phyloP scores from a whole-genome alignment of 2,797 vertebrate genomes.

The Helostoma temminkii region DNA sequence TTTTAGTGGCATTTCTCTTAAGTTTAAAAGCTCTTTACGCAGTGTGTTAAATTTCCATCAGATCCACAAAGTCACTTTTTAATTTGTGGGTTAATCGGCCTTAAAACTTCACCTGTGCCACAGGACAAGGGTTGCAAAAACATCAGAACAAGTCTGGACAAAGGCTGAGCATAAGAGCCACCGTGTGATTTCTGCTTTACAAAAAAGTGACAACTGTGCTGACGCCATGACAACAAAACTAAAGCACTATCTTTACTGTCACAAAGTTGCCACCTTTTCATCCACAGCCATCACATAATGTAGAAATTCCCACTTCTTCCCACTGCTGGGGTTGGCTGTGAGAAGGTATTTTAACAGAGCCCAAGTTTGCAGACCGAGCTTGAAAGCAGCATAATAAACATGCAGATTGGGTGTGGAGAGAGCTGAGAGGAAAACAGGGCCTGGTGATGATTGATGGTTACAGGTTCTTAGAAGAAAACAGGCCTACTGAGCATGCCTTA shows the following conservation, averaged over 20 bases:
- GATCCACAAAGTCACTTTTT: no score
- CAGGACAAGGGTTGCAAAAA: not conserved
- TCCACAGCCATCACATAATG: no score
- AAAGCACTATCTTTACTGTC: not conserved
- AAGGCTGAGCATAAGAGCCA: not conserved
- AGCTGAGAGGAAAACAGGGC: slow-evolving; percentile 68
- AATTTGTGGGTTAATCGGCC: no score
- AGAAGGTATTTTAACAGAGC: fast-evolving
- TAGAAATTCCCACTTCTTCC: not conserved
- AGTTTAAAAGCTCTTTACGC: no score
- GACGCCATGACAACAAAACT: not conserved
- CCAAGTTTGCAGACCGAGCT: not conserved
- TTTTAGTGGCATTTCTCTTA: no score
- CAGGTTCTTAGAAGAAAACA: slow-evolving; percentile 88
- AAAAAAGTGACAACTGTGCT: no score
- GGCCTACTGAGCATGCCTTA: slow-evolving; percentile 82
- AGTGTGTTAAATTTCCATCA: no score
- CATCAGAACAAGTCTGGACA: slow-evolving; percentile 13
- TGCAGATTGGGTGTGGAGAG: slow-evolving; percentile 77
- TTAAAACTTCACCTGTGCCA: no score
- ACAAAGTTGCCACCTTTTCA: not conserved
- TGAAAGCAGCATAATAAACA: slow-evolving; percentile 80
- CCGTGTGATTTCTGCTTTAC: not conserved
- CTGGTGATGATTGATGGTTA: slow-evolving; percentile 86
- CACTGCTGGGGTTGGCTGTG: not conserved